Evolutionary conservation across 2,113 vertebrate species (phyloP).

Genomic region (Megalops atlanticus): DNA sequence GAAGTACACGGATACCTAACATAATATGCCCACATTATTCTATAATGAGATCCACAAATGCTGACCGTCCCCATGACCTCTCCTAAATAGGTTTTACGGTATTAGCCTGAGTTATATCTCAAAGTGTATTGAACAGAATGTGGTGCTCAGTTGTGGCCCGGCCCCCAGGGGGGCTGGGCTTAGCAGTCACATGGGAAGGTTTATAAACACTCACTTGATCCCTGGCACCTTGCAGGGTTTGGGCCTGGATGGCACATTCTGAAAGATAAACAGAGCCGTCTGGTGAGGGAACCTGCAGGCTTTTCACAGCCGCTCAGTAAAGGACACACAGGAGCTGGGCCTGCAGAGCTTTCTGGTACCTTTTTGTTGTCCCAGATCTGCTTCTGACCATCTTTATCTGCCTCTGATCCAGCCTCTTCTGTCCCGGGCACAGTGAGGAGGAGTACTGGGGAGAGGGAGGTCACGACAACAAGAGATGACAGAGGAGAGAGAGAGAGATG

Average conservation of each 20-base stretch:
- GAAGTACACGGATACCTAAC: too few relatives aligned
- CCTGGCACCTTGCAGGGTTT: constrained; percentile 96
- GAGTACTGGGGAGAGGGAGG: constrained; percentile 75
- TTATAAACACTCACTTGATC: constrained; percentile 86
- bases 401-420: constrained; percentile 77
- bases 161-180: background rate
- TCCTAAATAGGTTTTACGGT: too few relatives aligned
- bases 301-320: background rate
- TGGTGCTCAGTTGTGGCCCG: too few relatives aligned
- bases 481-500: too few relatives aligned
- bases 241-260: constrained; percentile 85
- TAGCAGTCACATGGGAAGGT: background rate
- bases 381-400: constrained; percentile 76
- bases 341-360: constrained; percentile 56
- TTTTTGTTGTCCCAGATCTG: constrained; percentile 91
- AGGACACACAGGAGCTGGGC: background rate
- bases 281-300: background rate
- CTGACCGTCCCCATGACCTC: too few relatives aligned
- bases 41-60: too few relatives aligned
- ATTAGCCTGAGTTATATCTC: too few relatives aligned
- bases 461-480: constrained; percentile 27
- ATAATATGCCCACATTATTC: too few relatives aligned
- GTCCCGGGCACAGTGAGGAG: constrained; percentile 90
- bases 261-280: constrained; percentile 29
- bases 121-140: too few relatives aligned